Evolutionary conservation across 2,888 invertebrate genomes (phyloP).

Genomic region (Tachina fera): DNA sequence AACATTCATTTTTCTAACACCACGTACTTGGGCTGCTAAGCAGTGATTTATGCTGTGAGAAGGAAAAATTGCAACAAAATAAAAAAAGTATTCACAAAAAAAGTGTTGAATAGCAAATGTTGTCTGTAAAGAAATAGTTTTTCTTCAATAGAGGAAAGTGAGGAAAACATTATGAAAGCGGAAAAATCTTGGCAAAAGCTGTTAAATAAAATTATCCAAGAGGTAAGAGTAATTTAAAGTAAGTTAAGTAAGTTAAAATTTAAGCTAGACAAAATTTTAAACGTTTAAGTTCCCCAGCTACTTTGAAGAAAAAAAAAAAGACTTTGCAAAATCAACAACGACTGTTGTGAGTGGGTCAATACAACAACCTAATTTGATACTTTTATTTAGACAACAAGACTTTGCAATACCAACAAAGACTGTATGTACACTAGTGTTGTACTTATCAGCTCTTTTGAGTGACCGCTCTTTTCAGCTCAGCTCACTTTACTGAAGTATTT

Average conservation of each 20-base stretch:
- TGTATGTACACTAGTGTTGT: no score
- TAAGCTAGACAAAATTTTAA: conserved; percentile 16
- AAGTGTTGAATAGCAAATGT: conserved; percentile 34
- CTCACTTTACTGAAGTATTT: no score
- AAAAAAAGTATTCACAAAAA: background rate
- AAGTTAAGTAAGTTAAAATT: background rate
- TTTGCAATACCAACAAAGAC: no score
- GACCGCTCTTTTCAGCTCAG: no score
- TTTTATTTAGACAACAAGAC: no score
- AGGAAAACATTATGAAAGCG: background rate
- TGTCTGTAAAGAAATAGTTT: conserved; percentile 20
- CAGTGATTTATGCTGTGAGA: conserved; percentile 65
- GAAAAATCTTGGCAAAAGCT: conserved; percentile 11
- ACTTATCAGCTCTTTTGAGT: no score
- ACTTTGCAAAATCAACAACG: no score
- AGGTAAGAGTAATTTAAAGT: background rate
- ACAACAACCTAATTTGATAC: no score
- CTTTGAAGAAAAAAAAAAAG: no score
- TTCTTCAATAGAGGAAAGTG: conserved; percentile 12
- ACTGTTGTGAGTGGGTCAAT: no score
- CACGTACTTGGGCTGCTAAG: conserved; percentile 60
- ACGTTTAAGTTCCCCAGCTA: no score
- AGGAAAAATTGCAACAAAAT: background rate
- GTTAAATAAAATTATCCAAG: conserved; percentile 46
- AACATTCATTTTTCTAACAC: conserved; percentile 67